phyloP scores from a whole-genome alignment of 2,888 invertebrate genomes.

The Polyploca ridens region DNA sequence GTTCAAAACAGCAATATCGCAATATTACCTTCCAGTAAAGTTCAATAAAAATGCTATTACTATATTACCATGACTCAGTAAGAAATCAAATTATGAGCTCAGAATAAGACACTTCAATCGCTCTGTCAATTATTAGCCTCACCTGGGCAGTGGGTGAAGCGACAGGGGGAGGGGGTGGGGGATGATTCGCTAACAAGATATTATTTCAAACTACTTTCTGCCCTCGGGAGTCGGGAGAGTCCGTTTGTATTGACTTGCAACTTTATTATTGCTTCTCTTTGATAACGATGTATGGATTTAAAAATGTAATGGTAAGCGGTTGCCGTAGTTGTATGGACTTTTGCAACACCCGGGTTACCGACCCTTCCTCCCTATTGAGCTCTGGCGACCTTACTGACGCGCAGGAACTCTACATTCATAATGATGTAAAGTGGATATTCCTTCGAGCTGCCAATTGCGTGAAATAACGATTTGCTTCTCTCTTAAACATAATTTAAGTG shows the following conservation, averaged over 20 bases:
- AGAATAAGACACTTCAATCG: constrained; percentile 7
- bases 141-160: neutral
- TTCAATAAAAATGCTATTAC: too few species aligned
- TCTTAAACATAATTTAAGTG: too few species aligned
- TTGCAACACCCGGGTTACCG: too few species aligned
- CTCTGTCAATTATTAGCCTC: constrained; percentile 6
- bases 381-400: too few species aligned
- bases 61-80: neutral
- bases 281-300: neutral
- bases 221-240: neutral
- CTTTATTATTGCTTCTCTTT: constrained; percentile 4
- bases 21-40: too few species aligned
- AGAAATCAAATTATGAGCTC: neutral
- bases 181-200: neutral
- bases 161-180: neutral
- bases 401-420: too few species aligned
- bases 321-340: too few species aligned
- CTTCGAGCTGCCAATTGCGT: too few species aligned
- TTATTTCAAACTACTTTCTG: neutral
- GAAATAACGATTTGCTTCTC: neutral
- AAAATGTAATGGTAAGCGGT: neutral
- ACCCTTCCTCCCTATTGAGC: too few species aligned
- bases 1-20: too few species aligned
- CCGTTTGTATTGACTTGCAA: neutral
- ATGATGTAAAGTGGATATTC: too few species aligned